Evolutionary conservation across 2,113 vertebrate species (phyloP).

Genomic region (Bubo scandiacus): DNA sequence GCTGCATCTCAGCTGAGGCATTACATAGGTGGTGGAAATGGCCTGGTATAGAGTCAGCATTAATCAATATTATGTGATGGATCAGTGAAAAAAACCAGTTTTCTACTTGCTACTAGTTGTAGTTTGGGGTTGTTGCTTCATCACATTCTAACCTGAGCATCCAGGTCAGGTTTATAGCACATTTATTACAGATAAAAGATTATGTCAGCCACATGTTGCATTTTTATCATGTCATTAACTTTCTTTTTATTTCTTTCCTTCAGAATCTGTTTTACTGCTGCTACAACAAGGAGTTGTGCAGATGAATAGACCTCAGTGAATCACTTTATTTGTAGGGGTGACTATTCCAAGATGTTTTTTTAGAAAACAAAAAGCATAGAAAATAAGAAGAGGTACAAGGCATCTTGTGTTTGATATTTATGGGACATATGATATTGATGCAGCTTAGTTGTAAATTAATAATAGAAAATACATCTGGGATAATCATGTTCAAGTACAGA

Average conservation of each 20-base stretch:
- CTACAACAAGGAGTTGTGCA: conserved; percentile 6
- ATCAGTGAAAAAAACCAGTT: not conserved
- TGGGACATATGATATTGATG: not conserved
- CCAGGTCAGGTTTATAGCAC: not conserved
- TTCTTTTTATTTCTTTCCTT: not conserved
- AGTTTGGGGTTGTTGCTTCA: not conserved
- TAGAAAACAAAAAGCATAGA: not conserved
- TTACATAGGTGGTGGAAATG: conserved; percentile 68
- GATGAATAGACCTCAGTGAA: not conserved
- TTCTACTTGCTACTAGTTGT: not conserved
- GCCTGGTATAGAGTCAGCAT: conserved; percentile 46
- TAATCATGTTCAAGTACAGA: conserved; percentile 33
- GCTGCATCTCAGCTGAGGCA: conserved; percentile 72
- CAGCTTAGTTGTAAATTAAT: not conserved
- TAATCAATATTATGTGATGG: conserved; percentile 39
- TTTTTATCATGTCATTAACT: not conserved
- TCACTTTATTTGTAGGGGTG: not conserved
- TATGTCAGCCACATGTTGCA: not conserved
- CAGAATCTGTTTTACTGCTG: not conserved
- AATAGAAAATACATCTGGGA: conserved; percentile 26
- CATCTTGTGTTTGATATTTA: conserved; percentile 23
- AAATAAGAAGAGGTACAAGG: conserved; percentile 18
- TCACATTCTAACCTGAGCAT: not conserved
- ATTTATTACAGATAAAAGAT: not conserved
- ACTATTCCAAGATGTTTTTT: not conserved